phyloP scores from a whole-genome alignment of 1,140 invertebrate species.

The Drosophila kurseongensis region DNA sequence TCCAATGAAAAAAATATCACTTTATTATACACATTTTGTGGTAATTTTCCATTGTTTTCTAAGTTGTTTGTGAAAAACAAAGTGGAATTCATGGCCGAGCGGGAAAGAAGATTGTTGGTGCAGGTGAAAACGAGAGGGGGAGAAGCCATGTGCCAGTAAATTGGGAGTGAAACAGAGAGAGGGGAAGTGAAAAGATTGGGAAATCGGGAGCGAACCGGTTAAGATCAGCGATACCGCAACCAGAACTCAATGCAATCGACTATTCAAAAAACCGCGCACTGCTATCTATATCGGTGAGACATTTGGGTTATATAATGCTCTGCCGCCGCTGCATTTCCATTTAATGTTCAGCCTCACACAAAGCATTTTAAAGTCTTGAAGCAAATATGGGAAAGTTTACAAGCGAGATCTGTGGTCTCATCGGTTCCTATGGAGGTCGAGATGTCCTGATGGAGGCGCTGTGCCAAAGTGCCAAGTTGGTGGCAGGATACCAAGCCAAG shows the following conservation, averaged over 20 bases:
- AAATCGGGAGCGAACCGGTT: slow-evolving; percentile 25
- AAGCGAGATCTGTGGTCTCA: slow-evolving; percentile 85
- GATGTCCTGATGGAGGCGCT: slow-evolving; percentile 87
- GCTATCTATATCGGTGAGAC: background rate
- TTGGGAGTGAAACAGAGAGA: background rate
- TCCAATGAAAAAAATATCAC: background rate
- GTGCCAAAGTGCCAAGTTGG: slow-evolving; percentile 88
- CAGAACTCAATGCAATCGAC: background rate
- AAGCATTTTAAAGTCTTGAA: background rate
- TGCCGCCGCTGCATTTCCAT: background rate
- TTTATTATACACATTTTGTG: slow-evolving; percentile 7
- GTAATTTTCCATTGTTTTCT: slow-evolving; percentile 27
- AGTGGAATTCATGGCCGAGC: background rate
- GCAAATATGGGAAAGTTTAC: slow-evolving; percentile 59
- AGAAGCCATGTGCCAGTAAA: background rate
- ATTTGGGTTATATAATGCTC: background rate
- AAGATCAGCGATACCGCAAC: background rate
- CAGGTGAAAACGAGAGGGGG: background rate
- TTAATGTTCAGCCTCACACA: background rate
- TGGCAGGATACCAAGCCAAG: slow-evolving; percentile 85
- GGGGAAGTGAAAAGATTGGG: background rate
- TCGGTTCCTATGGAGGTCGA: slow-evolving; percentile 85
- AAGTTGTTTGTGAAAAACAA: slow-evolving; percentile 37
- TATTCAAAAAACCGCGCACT: background rate
- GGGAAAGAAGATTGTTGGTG: background rate